Percentiles rank a stretch among this genome's conserved stretches.
These are phyloP conservation scores for Baccha elongata DNA, from an alignment of 2,888 invertebrate species.

Conservation along the genomic window DNA sequence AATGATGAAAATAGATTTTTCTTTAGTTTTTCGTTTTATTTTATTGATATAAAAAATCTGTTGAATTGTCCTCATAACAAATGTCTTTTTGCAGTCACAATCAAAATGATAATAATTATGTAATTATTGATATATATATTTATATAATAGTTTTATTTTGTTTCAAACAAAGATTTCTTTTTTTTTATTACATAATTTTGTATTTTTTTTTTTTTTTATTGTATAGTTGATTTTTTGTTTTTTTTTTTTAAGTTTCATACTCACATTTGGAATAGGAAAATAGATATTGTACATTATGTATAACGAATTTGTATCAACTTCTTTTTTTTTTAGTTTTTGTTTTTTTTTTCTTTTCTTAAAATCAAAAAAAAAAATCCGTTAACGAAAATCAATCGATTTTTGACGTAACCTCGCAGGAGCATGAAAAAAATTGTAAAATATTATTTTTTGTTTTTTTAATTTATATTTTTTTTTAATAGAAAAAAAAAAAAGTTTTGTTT, in stretches of 20 bases:
- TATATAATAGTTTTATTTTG: conserved; percentile 65
- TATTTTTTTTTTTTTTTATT: conserved; percentile 30
- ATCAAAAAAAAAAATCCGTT: conserved; percentile 36
- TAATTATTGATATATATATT: conserved; percentile 65
- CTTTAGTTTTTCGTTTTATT: conserved; percentile 61
- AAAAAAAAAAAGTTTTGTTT: conserved; percentile 54
- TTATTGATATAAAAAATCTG: conserved; percentile 73
- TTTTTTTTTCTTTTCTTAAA: conserved; percentile 20
- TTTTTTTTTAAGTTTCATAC: conserved; percentile 58
- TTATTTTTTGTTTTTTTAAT: conserved; percentile 43
- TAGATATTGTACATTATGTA: conserved; percentile 72
- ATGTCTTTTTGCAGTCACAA: conserved; percentile 74
- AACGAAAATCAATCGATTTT: conserved; percentile 54
- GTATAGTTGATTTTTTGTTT: conserved; percentile 38
- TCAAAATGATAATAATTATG: conserved; percentile 71
- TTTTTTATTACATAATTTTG: conserved; percentile 48
- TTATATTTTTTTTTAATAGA: conserved; percentile 63
- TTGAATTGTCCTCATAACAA: conserved; percentile 73
- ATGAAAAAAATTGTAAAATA: conserved; percentile 52
- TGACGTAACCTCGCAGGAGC: conserved; percentile 59
- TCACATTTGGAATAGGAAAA: conserved; percentile 71
- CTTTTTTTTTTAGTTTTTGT: conserved; percentile 30
- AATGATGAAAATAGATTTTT: conserved; percentile 9
- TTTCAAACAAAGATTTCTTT: conserved; percentile 63
- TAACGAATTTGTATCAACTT: conserved; percentile 65